Evolutionary conservation across 2,113 vertebrate species (phyloP).

Genomic region (Colistium nudipinnis): DNA sequence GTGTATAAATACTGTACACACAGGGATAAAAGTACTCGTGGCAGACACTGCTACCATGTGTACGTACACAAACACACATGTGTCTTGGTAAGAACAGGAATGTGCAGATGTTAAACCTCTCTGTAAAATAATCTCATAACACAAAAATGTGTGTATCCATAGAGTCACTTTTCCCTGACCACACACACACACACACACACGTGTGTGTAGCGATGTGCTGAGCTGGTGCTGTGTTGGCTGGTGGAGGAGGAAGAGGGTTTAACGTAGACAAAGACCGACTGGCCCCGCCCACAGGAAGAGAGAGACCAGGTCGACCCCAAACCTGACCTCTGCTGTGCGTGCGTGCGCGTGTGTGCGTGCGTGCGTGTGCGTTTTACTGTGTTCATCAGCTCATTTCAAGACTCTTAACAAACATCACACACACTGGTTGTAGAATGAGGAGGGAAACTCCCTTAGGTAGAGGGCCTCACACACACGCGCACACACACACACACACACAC

Average conservation of each 20-base stretch:
- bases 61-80: background rate
- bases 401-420: constrained; percentile 28
- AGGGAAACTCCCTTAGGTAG: constrained; percentile 61
- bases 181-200: background rate
- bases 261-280: constrained; percentile 62
- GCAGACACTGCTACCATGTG: no score
- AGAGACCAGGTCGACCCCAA: constrained; percentile 23
- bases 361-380: constrained; percentile 1
- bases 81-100: constrained; percentile 26
- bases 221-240: constrained; percentile 64
- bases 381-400: constrained; percentile 55
- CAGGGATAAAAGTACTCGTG: no score
- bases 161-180: constrained; percentile 3
- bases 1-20: no score
- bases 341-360: constrained; percentile 18
- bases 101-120: constrained; percentile 18
- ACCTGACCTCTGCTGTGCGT: constrained; percentile 41
- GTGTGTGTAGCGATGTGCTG: constrained; percentile 61
- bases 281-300: constrained; percentile 53
- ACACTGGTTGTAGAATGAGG: constrained; percentile 25
- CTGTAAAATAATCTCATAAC: constrained; percentile 2
- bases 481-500: constrained; percentile 38
- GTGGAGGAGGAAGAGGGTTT: constrained; percentile 66
- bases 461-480: constrained; percentile 40
- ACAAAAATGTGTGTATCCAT: constrained; percentile 4